Percentiles rank a stretch among this genome's conserved stretches.
Conservation (phyloP, 2,113 vertebrate genomes). For the Malurus elegans region DNA sequence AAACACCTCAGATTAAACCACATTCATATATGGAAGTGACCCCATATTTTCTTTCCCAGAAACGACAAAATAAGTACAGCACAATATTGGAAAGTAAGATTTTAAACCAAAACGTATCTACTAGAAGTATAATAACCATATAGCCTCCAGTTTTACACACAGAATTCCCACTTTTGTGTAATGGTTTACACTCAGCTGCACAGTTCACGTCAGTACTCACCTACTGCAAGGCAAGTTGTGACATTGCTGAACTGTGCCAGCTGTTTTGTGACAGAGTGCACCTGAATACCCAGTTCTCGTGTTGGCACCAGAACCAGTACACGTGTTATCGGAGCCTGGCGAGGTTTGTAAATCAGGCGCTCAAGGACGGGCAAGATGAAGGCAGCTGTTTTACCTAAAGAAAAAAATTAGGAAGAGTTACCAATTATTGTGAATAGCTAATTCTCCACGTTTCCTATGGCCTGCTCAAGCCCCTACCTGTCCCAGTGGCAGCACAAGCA, state of each 20-base stretch:
- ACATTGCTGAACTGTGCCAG: conserved; percentile 91
- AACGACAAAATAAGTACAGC: not conserved
- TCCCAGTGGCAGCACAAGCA: conserved; percentile 96
- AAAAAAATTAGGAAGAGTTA: not conserved
- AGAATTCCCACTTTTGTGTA: not conserved
- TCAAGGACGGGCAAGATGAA: conserved; percentile 94
- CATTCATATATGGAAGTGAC: not conserved
- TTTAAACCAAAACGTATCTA: not conserved
- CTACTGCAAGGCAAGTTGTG: conserved; percentile 90
- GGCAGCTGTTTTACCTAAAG: conserved; percentile 92
- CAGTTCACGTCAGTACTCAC: conserved; percentile 70
- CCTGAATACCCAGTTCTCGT: conserved; percentile 95
- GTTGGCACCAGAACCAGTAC: conserved; percentile 93
- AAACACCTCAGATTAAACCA: not conserved
- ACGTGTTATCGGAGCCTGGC: conserved; percentile 86
- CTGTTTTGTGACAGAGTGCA: conserved; percentile 89
- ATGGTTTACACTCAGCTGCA: not conserved
- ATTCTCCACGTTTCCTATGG: not conserved
- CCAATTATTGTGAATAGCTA: not conserved
- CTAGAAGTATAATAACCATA: not conserved
- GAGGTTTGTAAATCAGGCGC: conserved; percentile 94
- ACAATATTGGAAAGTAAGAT: not conserved
- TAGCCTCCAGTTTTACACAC: not conserved
- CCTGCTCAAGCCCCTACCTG: conserved; percentile 72
- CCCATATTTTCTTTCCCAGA: not conserved